Evolutionary conservation across 2,888 invertebrate species (phyloP).

Genomic region (Rhagophthalmus giganteus): DNA sequence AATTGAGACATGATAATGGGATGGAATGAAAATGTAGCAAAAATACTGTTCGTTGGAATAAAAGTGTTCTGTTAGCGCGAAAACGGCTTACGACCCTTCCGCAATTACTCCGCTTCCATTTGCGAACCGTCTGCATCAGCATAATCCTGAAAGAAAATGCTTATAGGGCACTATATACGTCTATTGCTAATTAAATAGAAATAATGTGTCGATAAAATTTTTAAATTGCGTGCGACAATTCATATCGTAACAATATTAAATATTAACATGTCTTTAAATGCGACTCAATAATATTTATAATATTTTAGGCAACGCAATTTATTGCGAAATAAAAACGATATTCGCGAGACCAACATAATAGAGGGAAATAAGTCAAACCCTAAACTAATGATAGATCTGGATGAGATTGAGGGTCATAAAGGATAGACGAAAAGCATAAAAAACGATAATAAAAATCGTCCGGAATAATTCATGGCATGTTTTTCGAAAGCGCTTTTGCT

Average conservation of each 20-base stretch:
- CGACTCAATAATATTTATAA: too few species aligned
- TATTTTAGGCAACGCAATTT: neutral
- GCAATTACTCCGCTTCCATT: slow-evolving; percentile 25
- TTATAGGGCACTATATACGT: slow-evolving; percentile 9
- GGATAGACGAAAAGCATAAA: slow-evolving; percentile 19
- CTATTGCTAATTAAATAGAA: slow-evolving; percentile 15
- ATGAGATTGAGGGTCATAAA: slow-evolving; percentile 22
- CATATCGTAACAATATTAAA: too few species aligned
- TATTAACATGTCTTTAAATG: too few species aligned
- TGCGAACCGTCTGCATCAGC: slow-evolving; percentile 21
- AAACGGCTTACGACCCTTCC: slow-evolving; percentile 23
- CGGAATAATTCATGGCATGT: slow-evolving; percentile 26
- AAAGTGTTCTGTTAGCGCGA: slow-evolving; percentile 22
- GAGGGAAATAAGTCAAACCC: slow-evolving; percentile 22
- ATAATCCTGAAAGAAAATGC: slow-evolving; percentile 22
- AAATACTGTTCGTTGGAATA: slow-evolving; percentile 18
- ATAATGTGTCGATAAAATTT: too few species aligned
- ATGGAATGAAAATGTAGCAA: slow-evolving; percentile 20
- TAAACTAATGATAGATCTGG: slow-evolving; percentile 24
- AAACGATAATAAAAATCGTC: slow-evolving; percentile 25
- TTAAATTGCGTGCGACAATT: too few species aligned
- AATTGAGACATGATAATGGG: slow-evolving; percentile 23
- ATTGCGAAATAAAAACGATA: neutral
- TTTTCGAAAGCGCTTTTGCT: slow-evolving; percentile 12
- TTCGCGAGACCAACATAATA: slow-evolving; percentile 9